Percentiles rank a stretch among this genome's conserved stretches.
phyloP scores from a whole-genome alignment of 2,797 vertebrate genomes.

The Chanos chanos region DNA sequence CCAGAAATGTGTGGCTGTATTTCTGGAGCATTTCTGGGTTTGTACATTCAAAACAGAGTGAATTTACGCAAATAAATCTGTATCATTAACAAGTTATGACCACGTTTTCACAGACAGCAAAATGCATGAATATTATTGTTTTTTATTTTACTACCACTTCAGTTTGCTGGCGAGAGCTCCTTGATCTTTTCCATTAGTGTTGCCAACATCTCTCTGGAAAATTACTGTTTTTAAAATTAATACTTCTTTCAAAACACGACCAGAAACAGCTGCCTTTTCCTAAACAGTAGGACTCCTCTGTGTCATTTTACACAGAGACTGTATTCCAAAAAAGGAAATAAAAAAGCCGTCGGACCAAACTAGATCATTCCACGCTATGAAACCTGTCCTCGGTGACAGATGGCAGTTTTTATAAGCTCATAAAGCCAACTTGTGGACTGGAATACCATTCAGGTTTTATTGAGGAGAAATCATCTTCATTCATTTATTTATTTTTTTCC shows the following conservation, averaged over 20 bases:
- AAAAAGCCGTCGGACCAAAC: constrained; percentile 23
- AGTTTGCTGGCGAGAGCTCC: background rate
- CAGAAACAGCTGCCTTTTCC: constrained; percentile 14
- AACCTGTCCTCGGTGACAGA: constrained; percentile 44
- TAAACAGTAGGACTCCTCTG: too few species aligned
- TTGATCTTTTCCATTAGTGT: background rate
- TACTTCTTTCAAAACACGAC: background rate
- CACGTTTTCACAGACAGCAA: too few species aligned
- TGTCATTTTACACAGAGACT: too few species aligned
- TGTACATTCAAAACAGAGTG: too few species aligned
- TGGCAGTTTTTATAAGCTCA: constrained; percentile 46
- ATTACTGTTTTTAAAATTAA: background rate
- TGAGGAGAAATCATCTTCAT: constrained; percentile 29
- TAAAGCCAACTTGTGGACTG: constrained; percentile 35
- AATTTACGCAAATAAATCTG: too few species aligned
- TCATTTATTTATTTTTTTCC: constrained; percentile 1
- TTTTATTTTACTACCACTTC: too few species aligned
- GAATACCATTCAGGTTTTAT: constrained; percentile 32
- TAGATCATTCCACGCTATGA: constrained; percentile 21
- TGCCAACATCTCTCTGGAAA: background rate
- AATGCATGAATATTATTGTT: too few species aligned
- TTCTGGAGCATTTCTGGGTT: too few species aligned
- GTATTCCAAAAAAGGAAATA: constrained; percentile 20
- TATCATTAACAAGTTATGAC: too few species aligned
- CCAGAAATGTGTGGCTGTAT: too few species aligned